Evolutionary conservation across 2,797 vertebrate species (phyloP).

Genomic region (Lophotriccus pileatus): DNA sequence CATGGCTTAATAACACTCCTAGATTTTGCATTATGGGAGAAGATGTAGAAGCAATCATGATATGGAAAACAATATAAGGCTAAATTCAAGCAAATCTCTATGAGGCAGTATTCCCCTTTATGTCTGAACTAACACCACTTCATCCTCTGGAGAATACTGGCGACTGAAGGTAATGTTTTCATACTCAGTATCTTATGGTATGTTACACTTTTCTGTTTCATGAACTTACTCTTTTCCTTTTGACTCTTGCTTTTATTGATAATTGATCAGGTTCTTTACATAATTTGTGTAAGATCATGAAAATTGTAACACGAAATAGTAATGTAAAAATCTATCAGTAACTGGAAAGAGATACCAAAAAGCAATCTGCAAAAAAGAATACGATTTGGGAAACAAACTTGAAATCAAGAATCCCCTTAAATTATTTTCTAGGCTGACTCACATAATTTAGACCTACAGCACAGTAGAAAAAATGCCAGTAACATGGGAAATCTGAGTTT

Average conservation of each 20-base stretch:
- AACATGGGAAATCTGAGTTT: background rate
- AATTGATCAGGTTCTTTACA: background rate
- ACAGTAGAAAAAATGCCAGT: background rate
- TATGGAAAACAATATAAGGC: background rate
- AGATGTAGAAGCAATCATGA: background rate
- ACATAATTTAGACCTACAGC: background rate
- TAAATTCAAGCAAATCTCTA: background rate
- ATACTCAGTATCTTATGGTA: background rate
- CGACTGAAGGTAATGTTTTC: background rate
- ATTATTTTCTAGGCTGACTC: background rate
- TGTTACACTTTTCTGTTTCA: background rate
- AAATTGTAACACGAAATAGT: background rate
- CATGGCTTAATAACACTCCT: background rate
- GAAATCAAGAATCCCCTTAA: background rate
- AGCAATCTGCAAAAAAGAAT: background rate
- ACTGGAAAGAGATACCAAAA: background rate
- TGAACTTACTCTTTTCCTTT: background rate
- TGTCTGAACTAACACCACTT: background rate
- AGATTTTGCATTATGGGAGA: background rate
- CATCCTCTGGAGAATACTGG: background rate
- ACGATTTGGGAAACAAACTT: background rate
- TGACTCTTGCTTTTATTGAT: background rate
- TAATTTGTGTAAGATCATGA: background rate
- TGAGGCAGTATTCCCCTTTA: background rate
- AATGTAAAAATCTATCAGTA: background rate